phyloP scores from a whole-genome alignment of 2,113 vertebrate genomes.

The Atractosteus spatula region DNA sequence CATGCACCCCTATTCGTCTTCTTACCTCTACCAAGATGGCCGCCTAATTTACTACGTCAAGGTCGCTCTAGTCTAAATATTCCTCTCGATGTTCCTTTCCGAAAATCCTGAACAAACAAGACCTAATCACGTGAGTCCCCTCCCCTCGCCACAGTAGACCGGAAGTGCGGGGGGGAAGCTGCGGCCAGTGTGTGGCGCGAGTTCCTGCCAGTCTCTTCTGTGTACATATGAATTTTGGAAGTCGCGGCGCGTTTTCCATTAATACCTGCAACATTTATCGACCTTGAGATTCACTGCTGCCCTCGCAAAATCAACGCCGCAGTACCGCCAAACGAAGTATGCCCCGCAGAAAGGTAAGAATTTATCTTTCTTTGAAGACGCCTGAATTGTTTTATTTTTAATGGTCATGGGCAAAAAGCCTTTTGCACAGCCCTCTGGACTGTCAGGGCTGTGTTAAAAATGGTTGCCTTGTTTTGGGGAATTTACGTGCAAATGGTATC shows the following conservation, averaged over 20 bases:
- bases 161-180: conserved; percentile 18
- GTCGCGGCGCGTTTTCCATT: too few species aligned
- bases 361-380: background rate
- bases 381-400: too few species aligned
- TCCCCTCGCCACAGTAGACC: background rate
- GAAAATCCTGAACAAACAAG: too few species aligned
- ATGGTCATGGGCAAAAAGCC: too few species aligned
- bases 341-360: conserved; percentile 44
- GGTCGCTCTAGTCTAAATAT: too few species aligned
- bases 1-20: too few species aligned
- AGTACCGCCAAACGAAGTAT: conserved; percentile 12
- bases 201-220: conserved; percentile 2
- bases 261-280: background rate
- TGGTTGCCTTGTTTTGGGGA: background rate
- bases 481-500: background rate
- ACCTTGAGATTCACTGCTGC: background rate
- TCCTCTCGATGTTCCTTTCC: too few species aligned
- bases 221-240: conserved; percentile 3
- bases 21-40: too few species aligned
- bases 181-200: conserved; percentile 20
- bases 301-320: background rate
- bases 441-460: too few species aligned
- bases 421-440: too few species aligned
- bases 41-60: too few species aligned
- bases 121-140: too few species aligned